Conservation (phyloP, 2,113 vertebrate genomes). For the Pachypanchax playfairii region DNA sequence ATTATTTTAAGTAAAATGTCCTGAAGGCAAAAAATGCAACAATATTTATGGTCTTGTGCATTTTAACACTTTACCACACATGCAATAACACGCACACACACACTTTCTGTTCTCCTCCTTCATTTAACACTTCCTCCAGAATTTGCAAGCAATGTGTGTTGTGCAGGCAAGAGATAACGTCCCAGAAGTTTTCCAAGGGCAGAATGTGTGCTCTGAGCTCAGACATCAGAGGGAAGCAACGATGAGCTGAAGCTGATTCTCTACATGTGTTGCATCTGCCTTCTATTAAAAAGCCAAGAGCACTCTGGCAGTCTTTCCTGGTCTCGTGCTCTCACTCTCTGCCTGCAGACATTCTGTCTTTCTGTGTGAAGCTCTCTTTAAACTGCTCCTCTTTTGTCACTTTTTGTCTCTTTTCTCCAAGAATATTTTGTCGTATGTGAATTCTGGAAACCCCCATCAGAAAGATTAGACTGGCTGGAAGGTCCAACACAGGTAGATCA, state of each 20-base stretch:
- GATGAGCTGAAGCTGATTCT: slow-evolving; percentile 81
- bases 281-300: slow-evolving; percentile 82
- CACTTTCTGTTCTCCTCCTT: slow-evolving; percentile 24
- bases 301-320: slow-evolving; percentile 74
- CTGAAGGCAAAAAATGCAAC: background rate
- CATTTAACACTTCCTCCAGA: slow-evolving; percentile 65
- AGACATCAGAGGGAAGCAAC: slow-evolving; percentile 85
- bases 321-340: slow-evolving; percentile 53
- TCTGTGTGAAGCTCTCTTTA: slow-evolving; percentile 6
- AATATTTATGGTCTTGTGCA: background rate
- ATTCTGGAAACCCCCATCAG: no score
- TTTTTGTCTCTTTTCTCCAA: slow-evolving; percentile 27
- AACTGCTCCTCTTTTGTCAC: slow-evolving; percentile 36
- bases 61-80: slow-evolving; percentile 5
- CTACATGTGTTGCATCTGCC: slow-evolving; percentile 84
- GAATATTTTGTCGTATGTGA: slow-evolving; percentile 27
- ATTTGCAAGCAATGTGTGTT: slow-evolving; percentile 61
- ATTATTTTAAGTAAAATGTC: background rate
- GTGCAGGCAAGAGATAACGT: slow-evolving; percentile 83
- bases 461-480: no score
- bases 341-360: slow-evolving; percentile 58
- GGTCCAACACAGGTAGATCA: no score
- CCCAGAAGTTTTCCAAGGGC: slow-evolving; percentile 82
- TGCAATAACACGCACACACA: slow-evolving; percentile 9
- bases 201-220: slow-evolving; percentile 83